Conservation (phyloP, 2,113 vertebrate species). For the Macrotus californicus region DNA sequence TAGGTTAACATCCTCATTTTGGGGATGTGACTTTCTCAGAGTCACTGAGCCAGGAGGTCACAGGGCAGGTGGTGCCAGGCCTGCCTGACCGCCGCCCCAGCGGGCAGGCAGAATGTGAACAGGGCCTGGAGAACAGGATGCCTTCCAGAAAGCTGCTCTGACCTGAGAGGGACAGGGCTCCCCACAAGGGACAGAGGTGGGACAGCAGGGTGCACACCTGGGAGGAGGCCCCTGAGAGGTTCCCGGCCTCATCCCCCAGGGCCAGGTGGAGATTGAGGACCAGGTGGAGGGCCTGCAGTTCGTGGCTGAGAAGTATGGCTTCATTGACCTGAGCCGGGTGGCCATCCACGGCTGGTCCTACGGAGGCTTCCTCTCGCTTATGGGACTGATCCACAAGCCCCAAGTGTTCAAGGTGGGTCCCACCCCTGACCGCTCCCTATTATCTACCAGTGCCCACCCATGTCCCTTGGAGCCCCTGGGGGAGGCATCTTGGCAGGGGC, state of each 20-base stretch:
- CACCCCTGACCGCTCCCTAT: rapidly evolving
- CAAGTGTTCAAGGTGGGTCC: conserved; percentile 92
- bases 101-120: not conserved
- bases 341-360: conserved; percentile 99
- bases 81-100: rapidly evolving
- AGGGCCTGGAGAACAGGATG: not conserved
- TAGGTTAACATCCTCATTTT: not conserved
- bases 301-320: conserved; percentile 94
- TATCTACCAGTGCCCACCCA: not conserved
- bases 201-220: rapidly evolving
- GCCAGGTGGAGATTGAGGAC: conserved; percentile 97
- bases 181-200: not conserved
- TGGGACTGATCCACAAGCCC: conserved; percentile 95
- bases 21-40: not conserved
- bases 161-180: not conserved
- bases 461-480: not conserved
- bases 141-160: not conserved
- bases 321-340: conserved; percentile 93
- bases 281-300: conserved; percentile 97
- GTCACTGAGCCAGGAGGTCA: not conserved
- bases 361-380: conserved; percentile 95
- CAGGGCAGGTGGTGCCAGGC: not conserved
- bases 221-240: conserved; percentile 13
- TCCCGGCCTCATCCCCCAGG: conserved; percentile 75
- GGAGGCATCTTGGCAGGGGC: conserved; percentile 55